A percentile compares a stretch with the other conserved stretches of the same genome.
Evolutionary conservation across 2,113 vertebrate species (phyloP).

Genomic region (Leuciscus idus): DNA sequence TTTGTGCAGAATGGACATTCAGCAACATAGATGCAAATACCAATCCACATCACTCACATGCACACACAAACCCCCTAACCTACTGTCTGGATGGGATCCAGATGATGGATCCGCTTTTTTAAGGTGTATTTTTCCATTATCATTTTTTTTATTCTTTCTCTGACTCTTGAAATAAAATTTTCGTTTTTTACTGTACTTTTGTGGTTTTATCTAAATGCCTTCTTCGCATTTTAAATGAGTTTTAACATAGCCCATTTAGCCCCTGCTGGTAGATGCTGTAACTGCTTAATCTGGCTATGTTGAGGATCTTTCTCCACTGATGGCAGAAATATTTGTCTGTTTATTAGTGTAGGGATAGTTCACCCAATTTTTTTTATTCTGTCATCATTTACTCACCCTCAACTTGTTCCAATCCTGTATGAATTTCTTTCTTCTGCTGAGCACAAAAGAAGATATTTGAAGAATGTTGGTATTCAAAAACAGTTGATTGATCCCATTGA

Average conservation of each 20-base stretch:
- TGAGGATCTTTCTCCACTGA: neutral
- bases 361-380: no score
- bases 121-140: neutral
- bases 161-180: neutral
- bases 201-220: neutral
- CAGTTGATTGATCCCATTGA: no score
- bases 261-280: constrained; percentile 5
- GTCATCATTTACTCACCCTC: no score
- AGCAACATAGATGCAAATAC: constrained; percentile 51
- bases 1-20: constrained; percentile 47
- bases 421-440: no score
- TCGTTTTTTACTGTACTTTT: neutral
- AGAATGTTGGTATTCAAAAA: no score
- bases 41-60: constrained; percentile 38
- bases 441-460: no score
- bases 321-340: neutral
- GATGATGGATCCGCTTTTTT: neutral
- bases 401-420: no score
- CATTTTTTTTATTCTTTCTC: neutral
- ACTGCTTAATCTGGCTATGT: neutral
- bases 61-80: constrained; percentile 17
- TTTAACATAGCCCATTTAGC: neutral
- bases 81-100: constrained; percentile 18
- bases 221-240: neutral
- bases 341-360: no score